Base-by-base conservation (phyloP, 2,113 vertebrate genomes). In the Genyomyrus donnyi region DNA sequence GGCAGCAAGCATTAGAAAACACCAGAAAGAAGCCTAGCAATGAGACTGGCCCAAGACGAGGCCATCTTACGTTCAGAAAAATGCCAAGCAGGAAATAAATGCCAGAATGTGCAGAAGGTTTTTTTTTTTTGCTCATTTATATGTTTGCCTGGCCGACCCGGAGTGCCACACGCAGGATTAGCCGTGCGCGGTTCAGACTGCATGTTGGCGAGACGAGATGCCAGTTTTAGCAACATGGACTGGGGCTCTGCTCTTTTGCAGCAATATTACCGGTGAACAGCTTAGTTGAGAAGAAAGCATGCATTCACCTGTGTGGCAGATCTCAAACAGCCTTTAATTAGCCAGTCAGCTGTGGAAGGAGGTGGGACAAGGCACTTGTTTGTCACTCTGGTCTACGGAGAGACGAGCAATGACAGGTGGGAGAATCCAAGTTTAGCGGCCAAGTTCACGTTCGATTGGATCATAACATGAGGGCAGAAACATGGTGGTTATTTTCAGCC, bases 1-100 rank as follows among this genome's bases (percentile, higher is more conserved):
- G 92, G 94, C 93, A 95, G 94, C 95, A 91, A 42, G 92, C 21
- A 56, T 88, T 86, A 93, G 91, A 94, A 94, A 93, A 95, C 92
- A 93, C 93, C 91, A 92, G 92, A 92, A 93, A 89, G 90, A 91
- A 90, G 91, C 91, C 90, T 91, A 90, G 91, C 90, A 91, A 88
- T 91, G 90, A 91, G 89, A 21, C 85, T 48, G 31, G 46, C 89
- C 53, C 85, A 88, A 84, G 77, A 90, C 27, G 88, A 91, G 70
- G 90, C 35, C 24, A 42, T 35, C 66, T 42, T 83, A 27, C 10
- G 48, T 42, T 56, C 52, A 46, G n/a, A 42, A 70, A 88, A 84
- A 24, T 31, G 88, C 31, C 19, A 89, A 1, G 39, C 84, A 85
- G 48, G 50, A 15, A 17, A 48, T 21, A 49, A 50, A 52, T 45